phyloP scores from a whole-genome alignment of 1,140 invertebrate genomes.

The Pseudomyrmex gracilis region DNA sequence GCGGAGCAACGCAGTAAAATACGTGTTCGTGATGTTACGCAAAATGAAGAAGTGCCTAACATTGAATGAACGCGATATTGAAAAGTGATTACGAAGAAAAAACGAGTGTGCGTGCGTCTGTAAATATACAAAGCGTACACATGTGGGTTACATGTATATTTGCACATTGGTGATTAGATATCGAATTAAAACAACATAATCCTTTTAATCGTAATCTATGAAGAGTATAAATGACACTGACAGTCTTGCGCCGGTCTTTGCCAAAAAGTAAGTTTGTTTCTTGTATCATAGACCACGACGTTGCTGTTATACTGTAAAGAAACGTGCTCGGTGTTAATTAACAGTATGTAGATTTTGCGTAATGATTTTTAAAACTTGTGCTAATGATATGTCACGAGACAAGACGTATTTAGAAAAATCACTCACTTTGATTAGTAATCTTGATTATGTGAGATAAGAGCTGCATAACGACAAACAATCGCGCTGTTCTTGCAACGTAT shows the following conservation, averaged over 20 bases:
- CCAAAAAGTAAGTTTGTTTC: background rate
- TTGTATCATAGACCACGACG: too few relatives aligned
- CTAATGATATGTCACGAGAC: slow-evolving; percentile 16
- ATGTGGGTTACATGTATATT: background rate
- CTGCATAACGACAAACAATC: slow-evolving; percentile 1
- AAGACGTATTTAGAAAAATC: slow-evolving; percentile 12
- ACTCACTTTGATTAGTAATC: slow-evolving; percentile 3
- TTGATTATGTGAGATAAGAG: slow-evolving; percentile 29
- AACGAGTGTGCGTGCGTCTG: background rate
- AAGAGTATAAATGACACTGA: background rate
- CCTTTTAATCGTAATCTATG: slow-evolving; percentile 7
- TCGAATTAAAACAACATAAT: background rate
- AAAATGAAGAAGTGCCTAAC: background rate
- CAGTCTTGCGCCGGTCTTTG: background rate
- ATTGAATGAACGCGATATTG: background rate
- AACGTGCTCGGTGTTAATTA: background rate
- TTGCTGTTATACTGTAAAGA: background rate
- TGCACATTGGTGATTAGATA: background rate
- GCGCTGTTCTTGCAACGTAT: background rate
- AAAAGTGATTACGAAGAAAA: background rate
- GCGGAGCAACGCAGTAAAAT: slow-evolving; percentile 11
- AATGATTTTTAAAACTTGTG: slow-evolving; percentile 1
- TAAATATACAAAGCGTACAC: background rate
- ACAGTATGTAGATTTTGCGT: background rate
- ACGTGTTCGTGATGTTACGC: background rate